Evolutionary conservation across 1,140 invertebrate genomes (phyloP).

Genomic region (Trigoniulus corallinus): DNA sequence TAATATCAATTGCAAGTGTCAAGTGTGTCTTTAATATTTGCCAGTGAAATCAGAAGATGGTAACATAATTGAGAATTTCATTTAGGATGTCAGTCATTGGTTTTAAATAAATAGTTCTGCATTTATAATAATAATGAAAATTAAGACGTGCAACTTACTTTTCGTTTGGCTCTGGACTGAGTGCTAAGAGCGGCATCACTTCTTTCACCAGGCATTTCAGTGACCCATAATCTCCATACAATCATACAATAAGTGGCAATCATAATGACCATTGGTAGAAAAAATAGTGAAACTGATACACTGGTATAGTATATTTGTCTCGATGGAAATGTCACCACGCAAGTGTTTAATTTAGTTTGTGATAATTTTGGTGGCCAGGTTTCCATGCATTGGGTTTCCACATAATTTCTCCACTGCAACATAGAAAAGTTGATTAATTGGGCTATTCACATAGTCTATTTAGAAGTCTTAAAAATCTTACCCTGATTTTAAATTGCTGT

Average conservation of each 20-base stretch:
- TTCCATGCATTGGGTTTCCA: slow-evolving; percentile 11
- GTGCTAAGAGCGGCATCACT: slow-evolving; percentile 12
- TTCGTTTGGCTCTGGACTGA: slow-evolving; percentile 17
- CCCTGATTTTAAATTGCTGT: slow-evolving; percentile 17
- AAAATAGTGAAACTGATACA: slow-evolving; percentile 27
- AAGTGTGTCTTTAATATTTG: too few species aligned
- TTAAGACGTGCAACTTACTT: slow-evolving; percentile 12
- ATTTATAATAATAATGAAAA: neutral
- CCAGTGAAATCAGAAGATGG: too few species aligned
- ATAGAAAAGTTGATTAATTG: neutral
- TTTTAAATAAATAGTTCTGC: neutral
- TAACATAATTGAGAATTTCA: too few species aligned
- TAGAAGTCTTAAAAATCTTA: too few species aligned
- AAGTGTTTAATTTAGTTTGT: slow-evolving; percentile 10
- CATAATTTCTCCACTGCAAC: slow-evolving; percentile 13
- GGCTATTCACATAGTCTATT: too few species aligned
- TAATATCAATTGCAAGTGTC: too few species aligned
- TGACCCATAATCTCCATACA: slow-evolving; percentile 22
- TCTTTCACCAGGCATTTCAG: slow-evolving; percentile 15
- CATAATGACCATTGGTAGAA: slow-evolving; percentile 30
- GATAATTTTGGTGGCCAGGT: slow-evolving; percentile 11
- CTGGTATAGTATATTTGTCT: slow-evolving; percentile 27
- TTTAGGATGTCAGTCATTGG: neutral
- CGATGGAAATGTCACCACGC: slow-evolving; percentile 12
- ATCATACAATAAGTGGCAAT: slow-evolving; percentile 27